These are phyloP conservation scores for Takifugu rubripes DNA, from an alignment of 2,797 vertebrate species.

Conservation along the genomic window DNA sequence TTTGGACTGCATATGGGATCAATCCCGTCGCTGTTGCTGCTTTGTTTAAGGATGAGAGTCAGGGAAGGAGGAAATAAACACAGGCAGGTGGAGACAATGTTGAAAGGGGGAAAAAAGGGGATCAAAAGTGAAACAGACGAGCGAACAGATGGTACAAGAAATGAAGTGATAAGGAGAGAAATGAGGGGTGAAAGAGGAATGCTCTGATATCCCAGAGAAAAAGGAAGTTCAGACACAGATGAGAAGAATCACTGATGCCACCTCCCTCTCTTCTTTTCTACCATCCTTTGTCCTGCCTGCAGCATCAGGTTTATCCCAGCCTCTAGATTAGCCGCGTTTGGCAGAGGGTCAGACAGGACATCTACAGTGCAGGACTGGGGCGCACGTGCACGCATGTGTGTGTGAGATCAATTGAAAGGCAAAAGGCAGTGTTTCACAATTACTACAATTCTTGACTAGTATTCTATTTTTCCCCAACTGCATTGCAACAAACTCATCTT, in stretches of 20 bases:
- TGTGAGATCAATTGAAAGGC: slow-evolving; percentile 42
- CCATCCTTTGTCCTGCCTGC: slow-evolving; percentile 60
- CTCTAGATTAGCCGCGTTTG: slow-evolving; percentile 48
- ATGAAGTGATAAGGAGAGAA: slow-evolving; percentile 45
- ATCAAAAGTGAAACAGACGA: slow-evolving; percentile 64
- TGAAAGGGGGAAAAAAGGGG: slow-evolving; percentile 24
- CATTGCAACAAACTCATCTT: too few relatives aligned
- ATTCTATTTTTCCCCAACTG: too few relatives aligned
- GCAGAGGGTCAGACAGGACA: slow-evolving; percentile 55
- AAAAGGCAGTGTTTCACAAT: too few relatives aligned
- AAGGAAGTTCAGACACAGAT: slow-evolving; percentile 28
- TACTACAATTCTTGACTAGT: too few relatives aligned
- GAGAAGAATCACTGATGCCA: slow-evolving; percentile 17
- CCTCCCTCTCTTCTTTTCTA: slow-evolving; percentile 33
- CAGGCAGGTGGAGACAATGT: slow-evolving; percentile 3
- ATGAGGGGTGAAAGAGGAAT: slow-evolving; percentile 53
- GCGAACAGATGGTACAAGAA: slow-evolving; percentile 60
- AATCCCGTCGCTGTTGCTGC: not conserved
- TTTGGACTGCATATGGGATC: slow-evolving; percentile 10
- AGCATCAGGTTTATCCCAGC: slow-evolving; percentile 31
- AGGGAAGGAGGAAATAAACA: not conserved
- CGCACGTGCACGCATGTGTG: not conserved
- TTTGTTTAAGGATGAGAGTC: too few relatives aligned
- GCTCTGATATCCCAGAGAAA: slow-evolving; percentile 39
- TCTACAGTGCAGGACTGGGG: slow-evolving; percentile 16